phyloP scores from a whole-genome alignment of 2,888 invertebrate species.

The Pegoplata infirma region DNA sequence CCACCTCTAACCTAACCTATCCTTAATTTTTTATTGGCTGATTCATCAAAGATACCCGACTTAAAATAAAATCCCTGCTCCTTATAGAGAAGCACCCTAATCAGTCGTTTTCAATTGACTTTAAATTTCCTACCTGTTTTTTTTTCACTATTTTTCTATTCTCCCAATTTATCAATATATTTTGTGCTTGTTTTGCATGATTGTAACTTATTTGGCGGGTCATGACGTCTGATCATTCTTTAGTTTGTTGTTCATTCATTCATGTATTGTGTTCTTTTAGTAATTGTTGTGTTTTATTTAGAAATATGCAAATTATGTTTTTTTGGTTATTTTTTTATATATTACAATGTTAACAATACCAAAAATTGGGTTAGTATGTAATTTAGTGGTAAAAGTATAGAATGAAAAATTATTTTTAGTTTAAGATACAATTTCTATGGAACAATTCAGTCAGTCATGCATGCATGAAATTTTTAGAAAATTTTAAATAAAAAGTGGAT shows the following conservation, averaged over 20 bases:
- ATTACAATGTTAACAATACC: neutral
- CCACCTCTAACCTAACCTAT: too few relatives aligned
- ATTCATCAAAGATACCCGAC: too few relatives aligned
- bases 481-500: too few relatives aligned
- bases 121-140: too few relatives aligned
- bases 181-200: too few relatives aligned
- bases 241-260: neutral
- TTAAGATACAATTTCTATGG: neutral
- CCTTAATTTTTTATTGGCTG: too few relatives aligned
- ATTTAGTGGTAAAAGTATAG: neutral
- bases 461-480: neutral
- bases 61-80: too few relatives aligned
- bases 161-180: too few relatives aligned
- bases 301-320: conserved; percentile 10
- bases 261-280: neutral
- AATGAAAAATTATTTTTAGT: too few relatives aligned
- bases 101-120: too few relatives aligned
- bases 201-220: neutral
- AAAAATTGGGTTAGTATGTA: conserved; percentile 5
- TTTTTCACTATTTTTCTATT: too few relatives aligned
- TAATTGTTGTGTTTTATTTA: conserved; percentile 7
- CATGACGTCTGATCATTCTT: neutral
- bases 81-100: too few relatives aligned
- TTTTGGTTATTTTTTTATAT: neutral
- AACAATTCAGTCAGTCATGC: neutral